Conservation (phyloP, 2,797 vertebrate genomes). For the Artibeus lituratus region DNA sequence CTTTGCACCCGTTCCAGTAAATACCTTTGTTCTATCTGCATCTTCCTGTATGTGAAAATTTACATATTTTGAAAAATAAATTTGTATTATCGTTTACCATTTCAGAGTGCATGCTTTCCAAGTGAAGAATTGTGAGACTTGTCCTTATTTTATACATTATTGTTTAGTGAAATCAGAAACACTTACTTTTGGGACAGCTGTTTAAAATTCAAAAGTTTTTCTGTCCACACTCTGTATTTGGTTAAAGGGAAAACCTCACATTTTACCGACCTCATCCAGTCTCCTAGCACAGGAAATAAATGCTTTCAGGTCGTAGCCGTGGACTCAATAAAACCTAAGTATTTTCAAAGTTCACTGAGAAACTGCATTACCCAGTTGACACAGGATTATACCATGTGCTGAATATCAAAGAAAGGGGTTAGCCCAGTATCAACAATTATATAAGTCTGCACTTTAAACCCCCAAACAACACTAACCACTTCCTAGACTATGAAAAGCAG, state of each 20-base stretch:
- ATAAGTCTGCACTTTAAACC: conserved; percentile 54
- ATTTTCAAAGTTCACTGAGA: conserved; percentile 43
- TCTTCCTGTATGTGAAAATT: neutral
- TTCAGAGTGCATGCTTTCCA: neutral
- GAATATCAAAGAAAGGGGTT: conserved; percentile 47
- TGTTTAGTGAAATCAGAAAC: neutral
- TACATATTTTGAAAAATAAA: neutral
- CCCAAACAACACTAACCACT: conserved; percentile 61
- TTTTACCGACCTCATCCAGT: neutral
- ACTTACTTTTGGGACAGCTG: neutral
- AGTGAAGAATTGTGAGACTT: neutral
- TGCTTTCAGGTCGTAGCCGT: neutral
- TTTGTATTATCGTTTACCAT: neutral
- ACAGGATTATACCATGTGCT: conserved; percentile 30
- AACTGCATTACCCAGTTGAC: neutral
- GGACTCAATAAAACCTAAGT: conserved; percentile 32
- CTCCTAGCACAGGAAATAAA: conserved; percentile 1
- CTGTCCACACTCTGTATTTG: neutral
- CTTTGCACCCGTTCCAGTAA: neutral
- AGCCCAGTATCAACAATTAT: conserved; percentile 16
- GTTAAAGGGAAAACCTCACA: conserved; percentile 17
- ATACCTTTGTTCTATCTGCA: neutral
- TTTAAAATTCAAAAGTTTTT: neutral
- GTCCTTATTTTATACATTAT: neutral
- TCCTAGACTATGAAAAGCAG: conserved; percentile 54